Conservation (phyloP, 2,113 vertebrate genomes). For the Chaetorhynchus papuensis region DNA sequence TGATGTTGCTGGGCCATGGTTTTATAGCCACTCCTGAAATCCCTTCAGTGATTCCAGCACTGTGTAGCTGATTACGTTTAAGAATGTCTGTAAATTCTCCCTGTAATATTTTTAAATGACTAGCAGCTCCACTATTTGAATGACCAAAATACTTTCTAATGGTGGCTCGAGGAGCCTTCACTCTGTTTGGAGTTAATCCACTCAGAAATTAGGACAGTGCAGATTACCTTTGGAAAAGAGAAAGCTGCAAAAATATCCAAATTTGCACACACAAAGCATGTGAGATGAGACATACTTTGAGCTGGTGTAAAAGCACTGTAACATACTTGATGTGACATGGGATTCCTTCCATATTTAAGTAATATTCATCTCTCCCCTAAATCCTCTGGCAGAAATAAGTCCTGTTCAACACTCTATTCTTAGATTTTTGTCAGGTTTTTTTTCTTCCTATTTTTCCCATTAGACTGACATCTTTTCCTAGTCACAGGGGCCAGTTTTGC, state of each 20-base stretch:
- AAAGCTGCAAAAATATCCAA: not conserved
- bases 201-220: not conserved
- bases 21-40: not conserved
- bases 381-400: not conserved
- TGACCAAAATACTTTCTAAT: slow-evolving; percentile 22
- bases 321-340: not conserved
- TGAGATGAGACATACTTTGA: not conserved
- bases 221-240: slow-evolving; percentile 1
- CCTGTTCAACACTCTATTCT: not conserved
- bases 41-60: not conserved
- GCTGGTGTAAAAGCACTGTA: not conserved
- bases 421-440: not conserved
- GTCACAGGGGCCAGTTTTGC: not conserved
- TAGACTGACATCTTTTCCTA: not conserved
- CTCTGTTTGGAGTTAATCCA: slow-evolving; percentile 5
- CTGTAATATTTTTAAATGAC: not conserved
- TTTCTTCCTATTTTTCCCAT: not conserved
- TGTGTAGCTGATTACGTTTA: not conserved
- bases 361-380: not conserved
- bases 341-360: not conserved
- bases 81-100: not conserved
- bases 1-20: not conserved
- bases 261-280: not conserved
- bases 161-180: slow-evolving; percentile 5
- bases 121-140: not conserved